These are phyloP conservation scores for Pheosia tremula DNA, from an alignment of 2,888 invertebrate genomes.

Conservation along the genomic window DNA sequence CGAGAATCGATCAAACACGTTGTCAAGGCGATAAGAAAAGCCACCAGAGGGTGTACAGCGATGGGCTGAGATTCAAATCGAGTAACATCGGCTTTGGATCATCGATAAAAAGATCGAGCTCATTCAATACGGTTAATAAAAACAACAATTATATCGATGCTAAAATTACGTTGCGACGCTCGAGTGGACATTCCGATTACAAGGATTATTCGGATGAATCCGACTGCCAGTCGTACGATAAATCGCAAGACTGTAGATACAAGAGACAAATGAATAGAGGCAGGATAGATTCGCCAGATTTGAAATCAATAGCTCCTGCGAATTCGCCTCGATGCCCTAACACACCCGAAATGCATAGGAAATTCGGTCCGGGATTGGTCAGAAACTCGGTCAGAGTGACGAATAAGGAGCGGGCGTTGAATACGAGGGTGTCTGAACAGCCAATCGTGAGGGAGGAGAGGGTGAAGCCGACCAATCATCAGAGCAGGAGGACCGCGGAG, in stretches of 20 bases:
- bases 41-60: conserved; percentile 45
- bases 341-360: conserved; percentile 86
- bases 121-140: conserved; percentile 84
- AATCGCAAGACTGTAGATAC: conserved; percentile 77
- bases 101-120: conserved; percentile 87
- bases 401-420: conserved; percentile 79
- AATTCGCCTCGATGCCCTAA: conserved; percentile 84
- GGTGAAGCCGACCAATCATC: conserved; percentile 63
- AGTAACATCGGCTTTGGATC: conserved; percentile 58
- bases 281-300: conserved; percentile 84
- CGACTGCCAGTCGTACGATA: conserved; percentile 69
- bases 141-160: conserved; percentile 72
- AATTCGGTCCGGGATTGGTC: conserved; percentile 80
- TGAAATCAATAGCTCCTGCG: conserved; percentile 73
- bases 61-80: conserved; percentile 54
- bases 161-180: conserved; percentile 57
- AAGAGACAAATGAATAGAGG: conserved; percentile 90
- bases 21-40: conserved; percentile 66
- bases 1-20: conserved; percentile 76
- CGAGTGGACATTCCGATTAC: conserved; percentile 68
- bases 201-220: conserved; percentile 74
- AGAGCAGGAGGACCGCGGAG: conserved; percentile 73
- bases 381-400: conserved; percentile 71
- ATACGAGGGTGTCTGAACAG: conserved; percentile 86
- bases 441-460: conserved; percentile 65